Conservation (phyloP, 2,888 invertebrate species). For the Pheosia gnoma region DNA sequence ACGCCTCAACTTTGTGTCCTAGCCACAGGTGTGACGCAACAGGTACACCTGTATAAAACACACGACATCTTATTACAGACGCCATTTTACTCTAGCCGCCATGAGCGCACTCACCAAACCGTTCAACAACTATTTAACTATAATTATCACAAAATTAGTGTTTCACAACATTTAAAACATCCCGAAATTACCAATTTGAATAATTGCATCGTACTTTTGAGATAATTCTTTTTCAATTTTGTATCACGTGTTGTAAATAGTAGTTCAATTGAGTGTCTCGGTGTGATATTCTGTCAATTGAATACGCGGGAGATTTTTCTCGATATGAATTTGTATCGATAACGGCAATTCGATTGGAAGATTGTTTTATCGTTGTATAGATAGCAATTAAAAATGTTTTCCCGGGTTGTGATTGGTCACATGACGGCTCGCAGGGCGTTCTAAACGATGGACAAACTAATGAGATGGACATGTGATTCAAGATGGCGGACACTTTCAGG, state of each 20-base stretch:
- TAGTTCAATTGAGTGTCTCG: conserved; percentile 23
- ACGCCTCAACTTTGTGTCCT: conserved; percentile 55
- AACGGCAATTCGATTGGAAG: conserved; percentile 46
- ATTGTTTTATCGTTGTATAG: conserved; percentile 44
- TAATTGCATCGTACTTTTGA: conserved; percentile 23
- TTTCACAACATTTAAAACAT: conserved; percentile 22
- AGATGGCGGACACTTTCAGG: conserved; percentile 72
- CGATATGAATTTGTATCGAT: conserved; percentile 31
- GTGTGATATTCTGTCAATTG: conserved; percentile 14
- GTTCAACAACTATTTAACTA: conserved; percentile 30
- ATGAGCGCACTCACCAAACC: conserved; percentile 37
- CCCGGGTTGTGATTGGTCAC: conserved; percentile 73
- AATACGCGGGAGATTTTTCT: conserved; percentile 45
- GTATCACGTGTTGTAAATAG: conserved; percentile 22
- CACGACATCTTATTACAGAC: conserved; percentile 53
- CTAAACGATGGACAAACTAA: conserved; percentile 53
- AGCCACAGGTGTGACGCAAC: conserved; percentile 78
- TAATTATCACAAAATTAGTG: conserved; percentile 34
- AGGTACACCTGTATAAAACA: conserved; percentile 76
- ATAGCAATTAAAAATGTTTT: conserved; percentile 47
- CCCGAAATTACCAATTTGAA: conserved; percentile 32
- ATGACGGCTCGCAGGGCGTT: conserved; percentile 60
- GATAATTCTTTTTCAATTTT: conserved; percentile 17
- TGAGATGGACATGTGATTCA: conserved; percentile 77
- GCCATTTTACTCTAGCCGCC: conserved; percentile 67